Base-by-base conservation (phyloP, 2,888 invertebrate species). In the Lepidonotus clava region DNA sequence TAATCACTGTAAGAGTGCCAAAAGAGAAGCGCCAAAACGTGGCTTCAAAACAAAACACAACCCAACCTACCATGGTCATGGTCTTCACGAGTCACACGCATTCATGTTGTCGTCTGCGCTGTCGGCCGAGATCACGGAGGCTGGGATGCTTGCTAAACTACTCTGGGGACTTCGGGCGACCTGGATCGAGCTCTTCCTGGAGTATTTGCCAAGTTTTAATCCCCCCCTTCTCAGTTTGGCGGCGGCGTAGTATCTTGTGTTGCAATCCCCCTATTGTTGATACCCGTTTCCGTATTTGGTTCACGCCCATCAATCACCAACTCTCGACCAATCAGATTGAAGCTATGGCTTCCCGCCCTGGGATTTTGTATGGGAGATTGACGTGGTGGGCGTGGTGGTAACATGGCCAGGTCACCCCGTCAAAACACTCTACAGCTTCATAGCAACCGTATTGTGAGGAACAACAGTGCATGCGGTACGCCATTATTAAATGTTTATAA, bases 21-120 rank as follows among this genome's bases (percentile, higher is more conserved):
- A 28, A 80, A 80, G 80, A 46, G 34, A 34, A 80, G 84, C 84
- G 84, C 66, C 84, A 84, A 66, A 84, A 84, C 66, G 41, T 40
- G 84, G 56, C 66, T 56, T 66, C 84, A 51, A 83, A 83, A 83
- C 53, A 83, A 83, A 80, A 71, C n/a, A n/a, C 71, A 83, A 83
- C 83, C 51, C 80, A 28, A 83, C 84, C 67, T 84, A 84, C 84
- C 84, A 84, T 84, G 66, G 84, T 84, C 84, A 84, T 84, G 40
- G 36, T 84, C 84, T 84, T 80, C 80, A 80, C 80, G 80, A 80
- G 34, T 46, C 80, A 40, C 41, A 80, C 80, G 28, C 32, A 28
- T 24, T 41, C 41, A 80, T 80, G 32, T 28, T 80, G 11, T 46
- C 46, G 14, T 4, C 24, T 21, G 41, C 80, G 80, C 71, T 71